Evolutionary conservation across 2,113 vertebrate genomes (phyloP), one percentile per base, ranked within the genome.

Genomic region (Cranoglanis bouderius): DNA sequence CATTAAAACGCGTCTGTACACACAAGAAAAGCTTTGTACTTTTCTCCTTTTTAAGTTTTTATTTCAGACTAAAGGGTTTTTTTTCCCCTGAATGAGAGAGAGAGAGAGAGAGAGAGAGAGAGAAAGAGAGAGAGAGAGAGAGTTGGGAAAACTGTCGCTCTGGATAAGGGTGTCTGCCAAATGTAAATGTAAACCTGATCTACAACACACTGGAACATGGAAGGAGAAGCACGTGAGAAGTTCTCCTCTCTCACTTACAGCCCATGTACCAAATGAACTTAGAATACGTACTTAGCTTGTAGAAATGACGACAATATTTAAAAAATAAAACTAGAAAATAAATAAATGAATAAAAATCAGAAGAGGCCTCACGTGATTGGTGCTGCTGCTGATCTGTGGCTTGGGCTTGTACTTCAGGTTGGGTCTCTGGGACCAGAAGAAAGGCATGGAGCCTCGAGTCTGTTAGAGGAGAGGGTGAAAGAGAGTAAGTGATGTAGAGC

Each of bases 341-440:
- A 78, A 49, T 16, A n/a, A 19, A 51, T 1, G 9, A 46, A 46
- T 9, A 43, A 26, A 82, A 61, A 57, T 10, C 13, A 24, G 3
- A 38, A 40, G 49, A 78, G 67, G n/a, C 19, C 95, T 94, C 91
- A 96, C 95, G 0, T 96, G 95, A 86, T 89, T 98, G 90, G 95
- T 95, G 92, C 96, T 95, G 95, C 97, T 98, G 96, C 96, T 98
- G 97, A 99, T 99, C 90, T 97, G 96, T 1, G 98, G 98, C 90
- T 95, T 96, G 82, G 98, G 98, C 92, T 99, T 99, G 90, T 99
- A 99, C 93, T 96, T 98, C 90, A 99, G 97, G 93, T 99, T 99
- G 94, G 98, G 98, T 93, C 98, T 97, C 87, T 99, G 98, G 91
- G 98, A 99, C 98, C 98, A 99, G 94, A 97, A 99, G 91, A 99